These are phyloP conservation scores for Agrypnia vestita DNA, from an alignment of 1,140 invertebrate genomes.

Conservation along the genomic window DNA sequence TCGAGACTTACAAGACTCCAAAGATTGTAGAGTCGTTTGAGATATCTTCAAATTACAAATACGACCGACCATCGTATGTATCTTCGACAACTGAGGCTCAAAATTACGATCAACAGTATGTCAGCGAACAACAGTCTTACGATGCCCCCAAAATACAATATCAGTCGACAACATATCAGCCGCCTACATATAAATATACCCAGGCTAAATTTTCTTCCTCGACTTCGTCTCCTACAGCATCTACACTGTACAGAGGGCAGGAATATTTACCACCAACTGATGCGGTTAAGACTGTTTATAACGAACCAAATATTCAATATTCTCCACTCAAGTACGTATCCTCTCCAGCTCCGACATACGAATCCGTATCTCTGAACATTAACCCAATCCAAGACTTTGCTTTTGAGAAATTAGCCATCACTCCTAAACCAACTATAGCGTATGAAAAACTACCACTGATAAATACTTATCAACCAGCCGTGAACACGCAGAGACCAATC, in stretches of 20 bases:
- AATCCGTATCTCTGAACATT: slow-evolving; percentile 45
- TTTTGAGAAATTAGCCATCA: slow-evolving; percentile 50
- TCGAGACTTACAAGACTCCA: slow-evolving; percentile 34
- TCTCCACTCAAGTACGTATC: slow-evolving; percentile 45
- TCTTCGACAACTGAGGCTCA: slow-evolving; percentile 35
- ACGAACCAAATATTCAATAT: slow-evolving; percentile 36
- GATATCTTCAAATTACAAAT: slow-evolving; percentile 55
- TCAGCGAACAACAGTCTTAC: slow-evolving; percentile 36
- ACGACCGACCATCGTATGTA: slow-evolving; percentile 44
- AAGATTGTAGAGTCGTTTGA: slow-evolving; percentile 52
- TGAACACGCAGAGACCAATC: slow-evolving; percentile 37
- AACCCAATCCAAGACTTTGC: slow-evolving; percentile 57
- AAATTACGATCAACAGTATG: slow-evolving; percentile 33
- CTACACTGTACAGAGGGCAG: slow-evolving; percentile 63
- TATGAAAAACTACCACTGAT: slow-evolving; percentile 60
- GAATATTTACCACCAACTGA: slow-evolving; percentile 66
- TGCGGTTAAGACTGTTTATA: slow-evolving; percentile 17
- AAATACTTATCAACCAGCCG: slow-evolving; percentile 50
- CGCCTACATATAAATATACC: slow-evolving; percentile 42
- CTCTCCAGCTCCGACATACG: slow-evolving; percentile 47
- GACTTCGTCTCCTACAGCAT: slow-evolving; percentile 5
- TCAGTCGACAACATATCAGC: slow-evolving; percentile 56
- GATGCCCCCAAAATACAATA: slow-evolving; percentile 41
- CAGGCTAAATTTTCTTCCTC: slow-evolving; percentile 37
- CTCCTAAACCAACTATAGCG: slow-evolving; percentile 58